A percentile compares a stretch with the other conserved stretches of the same genome.
Conservation (phyloP, 2,797 vertebrate species). For the Loriculus beryllinus region DNA sequence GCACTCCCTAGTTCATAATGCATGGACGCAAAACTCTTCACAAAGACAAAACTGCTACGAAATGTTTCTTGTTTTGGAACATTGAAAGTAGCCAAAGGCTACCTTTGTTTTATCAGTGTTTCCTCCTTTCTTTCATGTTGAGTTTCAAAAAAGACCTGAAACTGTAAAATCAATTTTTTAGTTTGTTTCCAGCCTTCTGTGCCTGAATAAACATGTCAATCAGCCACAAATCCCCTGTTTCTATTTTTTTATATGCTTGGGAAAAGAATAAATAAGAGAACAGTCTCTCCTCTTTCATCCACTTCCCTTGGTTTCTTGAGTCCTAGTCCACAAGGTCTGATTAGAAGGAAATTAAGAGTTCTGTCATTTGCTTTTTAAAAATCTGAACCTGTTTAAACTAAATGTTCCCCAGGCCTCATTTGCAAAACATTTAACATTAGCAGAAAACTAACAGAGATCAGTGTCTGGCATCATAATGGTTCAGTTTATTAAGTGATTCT, state of each 20-base stretch:
- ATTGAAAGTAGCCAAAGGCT: not conserved
- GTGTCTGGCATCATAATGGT: not conserved
- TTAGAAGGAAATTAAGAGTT: not conserved
- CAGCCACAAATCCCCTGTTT: not conserved
- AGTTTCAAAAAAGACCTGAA: not conserved
- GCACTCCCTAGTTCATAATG: not conserved
- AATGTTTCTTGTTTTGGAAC: not conserved
- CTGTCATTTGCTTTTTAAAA: constrained; percentile 15
- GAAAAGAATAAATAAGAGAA: constrained; percentile 31
- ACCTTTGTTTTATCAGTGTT: constrained; percentile 23
- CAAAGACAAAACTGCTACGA: not conserved
- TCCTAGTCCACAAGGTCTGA: not conserved
- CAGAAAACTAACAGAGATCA: not conserved
- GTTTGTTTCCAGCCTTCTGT: constrained; percentile 21
- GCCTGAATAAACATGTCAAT: constrained; percentile 53
- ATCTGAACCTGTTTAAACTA: constrained; percentile 12
- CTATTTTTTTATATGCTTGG: not conserved
- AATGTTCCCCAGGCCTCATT: not conserved
- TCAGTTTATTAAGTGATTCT: not conserved
- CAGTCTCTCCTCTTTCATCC: not conserved
- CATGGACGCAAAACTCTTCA: not conserved
- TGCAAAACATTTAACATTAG: constrained; percentile 30
- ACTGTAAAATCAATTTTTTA: constrained; percentile 4
- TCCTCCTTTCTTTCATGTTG: not conserved
- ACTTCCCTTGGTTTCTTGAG: not conserved